Conservation (phyloP, 2,113 vertebrate genomes). For the Lophotis ruficrista region DNA sequence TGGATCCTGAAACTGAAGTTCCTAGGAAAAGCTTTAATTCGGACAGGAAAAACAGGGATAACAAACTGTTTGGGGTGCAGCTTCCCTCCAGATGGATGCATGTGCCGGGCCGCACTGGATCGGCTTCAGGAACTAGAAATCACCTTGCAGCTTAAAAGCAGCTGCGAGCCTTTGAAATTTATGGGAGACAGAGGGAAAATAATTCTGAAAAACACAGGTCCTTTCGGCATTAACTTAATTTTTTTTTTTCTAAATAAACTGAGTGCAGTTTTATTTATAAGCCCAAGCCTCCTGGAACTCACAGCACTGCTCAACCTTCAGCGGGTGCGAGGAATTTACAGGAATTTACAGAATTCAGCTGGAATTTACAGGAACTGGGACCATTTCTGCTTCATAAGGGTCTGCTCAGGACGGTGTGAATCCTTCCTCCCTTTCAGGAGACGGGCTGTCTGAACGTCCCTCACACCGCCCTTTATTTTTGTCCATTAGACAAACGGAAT, state of each 20-base stretch:
- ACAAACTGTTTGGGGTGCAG: not conserved
- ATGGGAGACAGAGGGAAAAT: not conserved
- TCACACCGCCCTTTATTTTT: conserved; percentile 59
- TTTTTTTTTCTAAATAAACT: not conserved
- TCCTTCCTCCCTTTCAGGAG: conserved; percentile 36
- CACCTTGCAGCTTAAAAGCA: not conserved
- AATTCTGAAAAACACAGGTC: not conserved
- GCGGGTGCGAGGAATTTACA: conserved; percentile 6
- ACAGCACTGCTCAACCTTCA: not conserved
- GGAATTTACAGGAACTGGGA: conserved; percentile 23
- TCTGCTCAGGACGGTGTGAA: not conserved
- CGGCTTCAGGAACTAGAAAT: not conserved
- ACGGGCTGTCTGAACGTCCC: conserved; percentile 52
- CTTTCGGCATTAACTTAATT: not conserved
- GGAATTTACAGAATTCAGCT: too few relatives aligned
- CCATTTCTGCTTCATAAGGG: not conserved
- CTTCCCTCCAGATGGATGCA: rapidly evolving
- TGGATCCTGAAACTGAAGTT: not conserved
- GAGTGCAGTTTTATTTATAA: not conserved
- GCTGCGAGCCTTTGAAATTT: not conserved
- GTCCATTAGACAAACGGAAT: conserved; percentile 62
- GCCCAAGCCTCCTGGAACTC: not conserved
- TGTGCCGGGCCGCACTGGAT: rapidly evolving
- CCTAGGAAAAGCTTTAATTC: not conserved
- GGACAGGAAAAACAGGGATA: not conserved